A percentile compares a stretch with the other conserved stretches of the same genome.
Evolutionary conservation across 2,888 invertebrate species (phyloP).

Genomic region (Dascillus cervinus): DNA sequence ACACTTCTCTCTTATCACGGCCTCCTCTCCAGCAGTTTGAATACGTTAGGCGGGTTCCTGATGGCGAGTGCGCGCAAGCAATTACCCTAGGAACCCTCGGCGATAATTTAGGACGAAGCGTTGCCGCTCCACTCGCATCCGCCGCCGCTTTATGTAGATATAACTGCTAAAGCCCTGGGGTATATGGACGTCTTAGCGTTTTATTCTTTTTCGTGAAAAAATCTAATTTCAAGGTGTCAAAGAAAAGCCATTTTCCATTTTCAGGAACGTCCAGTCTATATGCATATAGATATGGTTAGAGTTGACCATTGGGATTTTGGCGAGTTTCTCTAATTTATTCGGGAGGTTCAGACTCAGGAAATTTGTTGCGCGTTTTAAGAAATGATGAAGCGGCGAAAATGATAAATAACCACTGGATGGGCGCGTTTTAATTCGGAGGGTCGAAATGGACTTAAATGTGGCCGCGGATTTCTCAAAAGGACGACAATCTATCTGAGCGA

Average conservation of each 20-base stretch:
- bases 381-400: neutral
- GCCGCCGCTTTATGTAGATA: constrained; percentile 35
- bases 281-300: constrained; percentile 25
- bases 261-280: constrained; percentile 31
- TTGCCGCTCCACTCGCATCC: constrained; percentile 27
- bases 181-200: constrained; percentile 37
- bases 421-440: neutral
- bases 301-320: constrained; percentile 38
- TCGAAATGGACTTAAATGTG: constrained; percentile 2
- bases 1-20: constrained; percentile 28
- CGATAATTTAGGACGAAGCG: constrained; percentile 6
- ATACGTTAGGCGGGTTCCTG: constrained; percentile 21
- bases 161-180: constrained; percentile 36
- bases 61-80: constrained; percentile 21
- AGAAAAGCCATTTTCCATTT: constrained; percentile 46
- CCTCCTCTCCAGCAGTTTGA: constrained; percentile 25
- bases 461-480: constrained; percentile 2
- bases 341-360: neutral
- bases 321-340: constrained; percentile 3
- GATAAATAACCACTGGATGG: too few relatives aligned
- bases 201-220: constrained; percentile 41
- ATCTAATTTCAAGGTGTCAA: constrained; percentile 47
- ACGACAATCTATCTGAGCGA: constrained; percentile 30
- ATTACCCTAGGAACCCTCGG: constrained; percentile 14
- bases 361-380: neutral